These are phyloP conservation scores for Fissipunctia ypsillon DNA, from an alignment of 2,888 invertebrate species.

Conservation along the genomic window DNA sequence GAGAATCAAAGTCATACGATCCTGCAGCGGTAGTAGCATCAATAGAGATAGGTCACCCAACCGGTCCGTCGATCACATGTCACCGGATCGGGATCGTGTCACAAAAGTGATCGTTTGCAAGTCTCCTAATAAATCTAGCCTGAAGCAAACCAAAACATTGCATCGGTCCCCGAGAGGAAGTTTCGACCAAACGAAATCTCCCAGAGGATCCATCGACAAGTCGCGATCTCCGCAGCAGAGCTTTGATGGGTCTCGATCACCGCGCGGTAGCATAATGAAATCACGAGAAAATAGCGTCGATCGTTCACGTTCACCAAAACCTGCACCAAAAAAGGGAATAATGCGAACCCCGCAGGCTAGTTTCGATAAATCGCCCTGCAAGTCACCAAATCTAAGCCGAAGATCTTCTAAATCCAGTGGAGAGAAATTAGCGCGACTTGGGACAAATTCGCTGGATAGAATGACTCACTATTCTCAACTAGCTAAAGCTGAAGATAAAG, in stretches of 20 bases:
- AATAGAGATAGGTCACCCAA: conserved; percentile 86
- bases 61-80: conserved; percentile 76
- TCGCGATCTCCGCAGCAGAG: conserved; percentile 90
- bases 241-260: conserved; percentile 88
- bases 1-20: conserved; percentile 88
- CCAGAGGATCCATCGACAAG: conserved; percentile 91
- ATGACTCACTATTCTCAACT: conserved; percentile 88
- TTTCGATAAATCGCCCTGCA: conserved; percentile 87
- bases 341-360: conserved; percentile 89
- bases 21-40: conserved; percentile 89
- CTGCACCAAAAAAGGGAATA: conserved; percentile 88
- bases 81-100: conserved; percentile 86
- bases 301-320: conserved; percentile 86
- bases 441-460: conserved; percentile 88
- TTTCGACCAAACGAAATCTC: conserved; percentile 87
- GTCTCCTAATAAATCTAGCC: conserved; percentile 87
- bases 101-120: conserved; percentile 89
- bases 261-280: conserved; percentile 88
- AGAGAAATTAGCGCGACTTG: conserved; percentile 86
- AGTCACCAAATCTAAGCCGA: conserved; percentile 86
- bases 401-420: conserved; percentile 85
- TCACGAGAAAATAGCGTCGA: conserved; percentile 87
- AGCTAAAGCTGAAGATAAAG: conserved; percentile 88
- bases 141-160: conserved; percentile 84
- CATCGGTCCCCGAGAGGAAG: conserved; percentile 90